Conservation (phyloP, 2,797 vertebrate species). For the Sitta carolinensis region DNA sequence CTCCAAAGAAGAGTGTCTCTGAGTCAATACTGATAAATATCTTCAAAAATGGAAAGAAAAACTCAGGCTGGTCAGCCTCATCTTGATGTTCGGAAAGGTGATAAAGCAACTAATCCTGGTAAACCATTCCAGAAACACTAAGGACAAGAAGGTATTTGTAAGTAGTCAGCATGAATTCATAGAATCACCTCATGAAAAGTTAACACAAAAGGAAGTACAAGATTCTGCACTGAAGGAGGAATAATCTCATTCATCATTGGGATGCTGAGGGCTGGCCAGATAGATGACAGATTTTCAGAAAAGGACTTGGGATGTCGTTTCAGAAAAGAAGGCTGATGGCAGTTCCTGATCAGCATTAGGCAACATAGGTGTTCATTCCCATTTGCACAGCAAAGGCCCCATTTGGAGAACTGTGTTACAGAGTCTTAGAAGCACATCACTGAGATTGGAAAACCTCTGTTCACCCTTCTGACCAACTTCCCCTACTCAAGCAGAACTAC, state of each 20-base stretch:
- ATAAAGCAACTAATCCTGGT: not conserved
- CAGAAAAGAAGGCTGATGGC: not conserved
- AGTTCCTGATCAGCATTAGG: not conserved
- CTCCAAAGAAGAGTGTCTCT: not conserved
- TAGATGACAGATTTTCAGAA: not conserved
- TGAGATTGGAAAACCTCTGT: not conserved
- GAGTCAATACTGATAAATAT: not conserved
- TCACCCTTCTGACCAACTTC: not conserved
- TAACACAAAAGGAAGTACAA: not conserved
- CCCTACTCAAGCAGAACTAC: not conserved
- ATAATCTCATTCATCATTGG: not conserved
- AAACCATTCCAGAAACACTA: not conserved
- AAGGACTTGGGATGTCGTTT: not conserved
- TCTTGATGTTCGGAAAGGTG: not conserved
- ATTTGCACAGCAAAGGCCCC: not conserved
- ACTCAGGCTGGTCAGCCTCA: not conserved
- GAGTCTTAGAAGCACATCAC: not conserved
- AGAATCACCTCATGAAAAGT: not conserved
- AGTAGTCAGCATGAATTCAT: not conserved
- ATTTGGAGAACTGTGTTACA: not conserved
- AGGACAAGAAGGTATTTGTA: not conserved
- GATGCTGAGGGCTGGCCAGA: accelerated
- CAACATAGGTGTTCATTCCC: not conserved
- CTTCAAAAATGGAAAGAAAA: not conserved
- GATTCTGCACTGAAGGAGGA: not conserved